A percentile compares a stretch with the other conserved stretches of the same genome.
These are phyloP conservation scores for Drepanosiphum platanoidis DNA, from an alignment of 2,888 invertebrate genomes.

Conservation along the genomic window DNA sequence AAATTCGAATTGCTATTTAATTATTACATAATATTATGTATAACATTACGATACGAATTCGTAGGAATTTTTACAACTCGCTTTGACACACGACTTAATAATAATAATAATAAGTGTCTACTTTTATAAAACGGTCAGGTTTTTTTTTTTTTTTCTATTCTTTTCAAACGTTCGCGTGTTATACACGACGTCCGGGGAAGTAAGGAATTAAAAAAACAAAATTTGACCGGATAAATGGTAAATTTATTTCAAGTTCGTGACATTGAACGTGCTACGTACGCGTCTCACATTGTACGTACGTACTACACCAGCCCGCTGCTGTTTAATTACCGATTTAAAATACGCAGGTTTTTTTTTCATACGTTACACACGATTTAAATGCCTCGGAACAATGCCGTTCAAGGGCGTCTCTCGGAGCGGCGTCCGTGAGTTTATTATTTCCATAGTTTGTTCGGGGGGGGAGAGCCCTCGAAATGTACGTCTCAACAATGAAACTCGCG, in stretches of 20 bases:
- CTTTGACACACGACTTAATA: background rate
- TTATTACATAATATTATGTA: no score
- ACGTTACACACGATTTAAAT: background rate
- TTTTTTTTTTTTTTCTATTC: no score
- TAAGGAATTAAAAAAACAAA: no score
- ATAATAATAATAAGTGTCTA: no score
- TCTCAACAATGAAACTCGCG: no score
- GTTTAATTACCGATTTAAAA: no score
- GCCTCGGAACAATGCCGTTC: background rate
- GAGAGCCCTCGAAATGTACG: background rate
- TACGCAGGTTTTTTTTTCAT: constrained; percentile 1
- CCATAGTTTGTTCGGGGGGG: constrained; percentile 10
- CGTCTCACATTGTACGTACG: background rate
- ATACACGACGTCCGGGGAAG: background rate
- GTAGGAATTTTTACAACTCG: background rate
- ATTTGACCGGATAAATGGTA: background rate
- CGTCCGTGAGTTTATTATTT: constrained; percentile 32
- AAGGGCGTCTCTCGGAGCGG: constrained; percentile 26
- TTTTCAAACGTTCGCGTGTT: background rate
- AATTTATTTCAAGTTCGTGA: constrained; percentile 17
- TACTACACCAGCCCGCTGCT: background rate
- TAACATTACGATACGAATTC: background rate
- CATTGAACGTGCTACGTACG: constrained; percentile 46
- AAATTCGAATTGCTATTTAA: no score
- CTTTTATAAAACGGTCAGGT: no score